Evolutionary conservation across 1,140 invertebrate species (phyloP), one percentile per base, ranked within the genome.

Genomic region (Babylonia areolata): DNA sequence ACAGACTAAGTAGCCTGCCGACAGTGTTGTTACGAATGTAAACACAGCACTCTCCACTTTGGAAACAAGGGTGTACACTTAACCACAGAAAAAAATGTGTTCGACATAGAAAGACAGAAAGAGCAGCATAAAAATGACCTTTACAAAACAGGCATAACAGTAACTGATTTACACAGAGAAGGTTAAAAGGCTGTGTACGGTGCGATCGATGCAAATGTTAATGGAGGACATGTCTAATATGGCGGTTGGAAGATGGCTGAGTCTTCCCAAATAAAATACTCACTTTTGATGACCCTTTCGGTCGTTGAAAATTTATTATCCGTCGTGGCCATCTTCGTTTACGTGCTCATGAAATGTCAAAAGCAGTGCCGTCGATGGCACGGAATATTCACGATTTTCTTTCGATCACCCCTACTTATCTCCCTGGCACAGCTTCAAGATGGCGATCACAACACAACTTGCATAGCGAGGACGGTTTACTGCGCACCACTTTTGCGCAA

Each of bases 261-360:
- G 54, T 12, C 80, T 86, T 87, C 85, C 64, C 81, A 84, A 42
- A 85, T 58, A 40, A 35, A 81, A 54, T 77, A 90, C 90, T 96
- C 95, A 96, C 96, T 96, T 96, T 96, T 96, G 90, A 96, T 96
- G 92, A 96, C 95, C 93, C 96, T 96, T 90, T 96, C 96, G 93
- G 96, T 96, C 89, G 96, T 96, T 90, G 96, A 96, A 92, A 96
- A 94, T 95, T 96, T 96, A 91, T 90, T 89, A 87, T 94, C 93
- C 88, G 92, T 91, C 54, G 91, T 91, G 91, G 93, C 91, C 93
- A 94, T 94, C 88, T 87, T 93, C 85, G 88, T 89, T 90, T 89
- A 91, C 90, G 89, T 77, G 87, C 77, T 80, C 85, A 88, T 87
- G 85, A 90, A 89, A 86, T 85, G 88, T 85, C 86, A 84, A 84